These are phyloP conservation scores for Brevimyrus niger DNA, from an alignment of 2,113 vertebrate genomes.

Conservation along the genomic window DNA sequence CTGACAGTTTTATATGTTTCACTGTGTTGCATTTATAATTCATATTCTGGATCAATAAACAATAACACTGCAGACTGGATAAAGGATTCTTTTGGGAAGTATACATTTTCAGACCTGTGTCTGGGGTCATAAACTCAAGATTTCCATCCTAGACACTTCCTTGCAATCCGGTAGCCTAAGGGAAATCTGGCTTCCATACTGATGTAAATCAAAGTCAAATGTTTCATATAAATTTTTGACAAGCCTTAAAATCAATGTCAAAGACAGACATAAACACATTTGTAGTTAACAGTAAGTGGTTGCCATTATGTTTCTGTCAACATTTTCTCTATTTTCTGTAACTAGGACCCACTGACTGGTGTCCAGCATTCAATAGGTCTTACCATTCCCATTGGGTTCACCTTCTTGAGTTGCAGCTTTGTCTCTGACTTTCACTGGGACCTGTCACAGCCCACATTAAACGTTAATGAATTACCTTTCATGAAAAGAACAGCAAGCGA, in stretches of 20 bases:
- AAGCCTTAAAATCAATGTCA: background rate
- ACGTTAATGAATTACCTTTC: background rate
- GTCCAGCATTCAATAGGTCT: background rate
- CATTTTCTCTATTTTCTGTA: background rate
- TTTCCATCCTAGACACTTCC: background rate
- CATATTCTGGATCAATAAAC: conserved; percentile 14
- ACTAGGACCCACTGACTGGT: background rate
- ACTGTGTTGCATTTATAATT: background rate
- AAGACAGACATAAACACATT: background rate
- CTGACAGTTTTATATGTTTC: background rate
- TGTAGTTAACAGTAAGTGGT: background rate
- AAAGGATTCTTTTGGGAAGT: background rate
- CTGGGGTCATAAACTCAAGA: background rate
- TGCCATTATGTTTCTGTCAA: background rate
- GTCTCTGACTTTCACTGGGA: background rate
- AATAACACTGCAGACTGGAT: conserved; percentile 3
- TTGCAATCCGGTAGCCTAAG: background rate
- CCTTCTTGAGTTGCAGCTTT: background rate
- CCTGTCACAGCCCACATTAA: background rate
- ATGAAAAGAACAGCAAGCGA: background rate
- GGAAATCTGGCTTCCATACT: conserved; percentile 2
- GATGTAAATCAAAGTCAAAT: background rate
- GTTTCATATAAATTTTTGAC: background rate
- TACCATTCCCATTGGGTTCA: background rate
- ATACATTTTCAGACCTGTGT: background rate